Conservation (phyloP, 2,113 vertebrate genomes). For the Oceanites oceanicus region DNA sequence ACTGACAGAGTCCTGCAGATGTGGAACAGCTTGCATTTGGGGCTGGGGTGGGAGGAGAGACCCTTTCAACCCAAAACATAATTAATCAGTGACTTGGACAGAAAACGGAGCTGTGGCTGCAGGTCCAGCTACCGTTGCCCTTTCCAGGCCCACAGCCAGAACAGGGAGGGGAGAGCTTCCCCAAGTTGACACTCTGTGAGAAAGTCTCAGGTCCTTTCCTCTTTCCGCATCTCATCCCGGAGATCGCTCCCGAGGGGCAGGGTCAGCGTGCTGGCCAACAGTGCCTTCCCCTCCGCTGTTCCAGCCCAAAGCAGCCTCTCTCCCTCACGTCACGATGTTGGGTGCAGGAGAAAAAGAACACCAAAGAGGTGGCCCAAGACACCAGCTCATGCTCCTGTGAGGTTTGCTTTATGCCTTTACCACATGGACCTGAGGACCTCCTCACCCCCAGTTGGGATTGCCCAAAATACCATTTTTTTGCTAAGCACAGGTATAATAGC, state of each 20-base stretch:
- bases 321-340: accelerated
- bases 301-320: not conserved
- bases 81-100: not conserved
- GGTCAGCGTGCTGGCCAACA: not conserved
- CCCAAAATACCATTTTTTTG: not conserved
- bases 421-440: no score
- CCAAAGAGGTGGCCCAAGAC: not conserved
- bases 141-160: not conserved
- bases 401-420: not conserved
- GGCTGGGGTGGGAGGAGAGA: not conserved
- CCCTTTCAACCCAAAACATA: not conserved
- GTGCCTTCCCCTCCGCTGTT: not conserved
- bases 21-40: not conserved
- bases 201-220: not conserved
- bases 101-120: not conserved
- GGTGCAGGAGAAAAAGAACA: not conserved
- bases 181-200: not conserved
- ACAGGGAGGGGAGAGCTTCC: not conserved
- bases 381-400: not conserved
- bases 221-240: accelerated
- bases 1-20: not conserved
- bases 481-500: not conserved
- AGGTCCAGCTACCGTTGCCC: not conserved
- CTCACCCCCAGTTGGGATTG: not conserved
- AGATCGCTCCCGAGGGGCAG: not conserved